Base-by-base conservation (phyloP, 2,797 vertebrate species). In the Danio kyathit region DNA sequence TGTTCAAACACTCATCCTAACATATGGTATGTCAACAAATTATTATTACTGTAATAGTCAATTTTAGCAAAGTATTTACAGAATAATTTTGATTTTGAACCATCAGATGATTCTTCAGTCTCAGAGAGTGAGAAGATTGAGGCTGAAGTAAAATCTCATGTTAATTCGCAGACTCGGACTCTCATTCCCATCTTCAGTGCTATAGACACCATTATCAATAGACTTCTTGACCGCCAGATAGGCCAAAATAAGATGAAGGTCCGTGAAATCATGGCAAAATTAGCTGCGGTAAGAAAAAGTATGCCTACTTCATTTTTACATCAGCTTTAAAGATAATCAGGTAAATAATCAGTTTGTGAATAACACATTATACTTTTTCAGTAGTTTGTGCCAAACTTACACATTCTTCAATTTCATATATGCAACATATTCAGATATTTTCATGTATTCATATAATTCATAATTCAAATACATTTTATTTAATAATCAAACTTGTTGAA, bases 231-330 rank as follows among this genome's bases (percentile, higher is more conserved):
- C 77, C 89, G 38, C 80, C 92, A 91, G 79, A 90, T 97, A 82
- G 94, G 93, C 41, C 89, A 95, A 51, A 95, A 94, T 6, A 94
- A 96, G 77, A 94, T 95, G 93, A 96, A 94, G 66, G 77, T 97
- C 71, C 87, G 92, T 69, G 93, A 98, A 51, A 91, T 98, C 60
- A 80, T 95, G 78, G 94, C 90, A 80, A 95, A 94, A 41, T 92
- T 95, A 85, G 88, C 94, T 0, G 89, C 90, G 94, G 97, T 99
- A 95, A 93, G 92, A 61, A 66, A 63, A 21, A 76, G 79, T n/a
- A 72, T 21, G 2, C 2, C 40, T 8, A 7, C 3, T 38, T 69
- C 0, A 29, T n/a, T 5, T 43, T 66, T 12, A 40, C 16, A 17
- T 19, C 29, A 54, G 10, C 16, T 54, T 54, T 40, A 16, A 38